These are phyloP conservation scores for Acyrthosiphon pisum DNA, from an alignment of 1,140 invertebrate genomes.

Conservation along the genomic window DNA sequence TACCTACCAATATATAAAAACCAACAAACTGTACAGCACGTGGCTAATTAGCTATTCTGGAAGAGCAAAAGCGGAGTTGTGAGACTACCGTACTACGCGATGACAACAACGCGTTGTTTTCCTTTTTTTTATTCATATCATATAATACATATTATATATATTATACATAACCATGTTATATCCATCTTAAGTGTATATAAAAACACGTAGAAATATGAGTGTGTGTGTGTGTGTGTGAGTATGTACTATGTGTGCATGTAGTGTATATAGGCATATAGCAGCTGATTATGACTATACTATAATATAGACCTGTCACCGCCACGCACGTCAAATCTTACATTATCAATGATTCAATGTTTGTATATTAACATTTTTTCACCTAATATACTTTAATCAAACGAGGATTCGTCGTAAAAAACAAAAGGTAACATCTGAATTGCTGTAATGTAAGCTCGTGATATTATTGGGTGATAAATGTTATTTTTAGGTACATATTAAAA, in stretches of 20 bases:
- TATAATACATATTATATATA: not conserved
- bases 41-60: slow-evolving; percentile 42
- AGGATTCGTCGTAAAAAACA: not conserved
- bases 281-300: not conserved
- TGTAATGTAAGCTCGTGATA: not conserved
- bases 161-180: not conserved
- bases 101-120: slow-evolving; percentile 28
- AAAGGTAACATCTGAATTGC: not conserved
- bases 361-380: not conserved
- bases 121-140: not conserved
- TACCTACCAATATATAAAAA: not conserved
- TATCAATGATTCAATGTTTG: not conserved
- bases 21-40: not conserved
- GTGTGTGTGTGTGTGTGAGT: too few species aligned
- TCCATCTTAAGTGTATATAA: not conserved
- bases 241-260: not conserved
- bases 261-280: not conserved
- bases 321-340: not conserved
- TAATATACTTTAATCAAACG: not conserved
- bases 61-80: not conserved
- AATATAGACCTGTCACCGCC: not conserved
- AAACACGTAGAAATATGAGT: not conserved
- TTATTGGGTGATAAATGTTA: not conserved
- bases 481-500: not conserved
- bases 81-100: not conserved